Evolutionary conservation across 2,888 invertebrate genomes (phyloP).

Genomic region (Bugulina stolonifera): DNA sequence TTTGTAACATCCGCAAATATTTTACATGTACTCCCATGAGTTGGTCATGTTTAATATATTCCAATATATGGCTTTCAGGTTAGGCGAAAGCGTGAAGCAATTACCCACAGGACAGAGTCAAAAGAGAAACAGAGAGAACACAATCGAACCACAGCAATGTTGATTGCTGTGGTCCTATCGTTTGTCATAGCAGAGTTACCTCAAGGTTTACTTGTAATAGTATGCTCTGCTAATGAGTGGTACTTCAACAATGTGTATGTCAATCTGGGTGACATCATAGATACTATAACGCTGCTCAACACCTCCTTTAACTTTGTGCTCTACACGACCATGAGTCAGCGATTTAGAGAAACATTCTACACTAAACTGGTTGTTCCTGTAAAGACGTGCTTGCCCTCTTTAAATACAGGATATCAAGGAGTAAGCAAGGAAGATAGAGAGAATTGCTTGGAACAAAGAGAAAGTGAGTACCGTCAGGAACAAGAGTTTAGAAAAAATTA

Average conservation of each 20-base stretch:
- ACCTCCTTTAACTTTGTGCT: constrained; percentile 88
- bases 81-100: background rate
- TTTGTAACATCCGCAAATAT: too few species aligned
- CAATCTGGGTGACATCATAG: constrained; percentile 69
- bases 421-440: background rate
- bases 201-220: constrained; percentile 67
- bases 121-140: constrained; percentile 9
- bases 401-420: background rate
- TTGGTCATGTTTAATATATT: too few species aligned
- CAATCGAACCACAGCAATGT: constrained; percentile 75
- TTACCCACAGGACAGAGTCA: background rate
- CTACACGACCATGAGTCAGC: constrained; percentile 88
- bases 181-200: constrained; percentile 86
- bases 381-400: background rate
- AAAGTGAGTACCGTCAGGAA: background rate
- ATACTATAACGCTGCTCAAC: constrained; percentile 81
- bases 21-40: too few species aligned
- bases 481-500: too few species aligned
- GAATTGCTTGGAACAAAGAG: background rate
- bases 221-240: constrained; percentile 60
- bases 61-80: too few species aligned
- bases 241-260: constrained; percentile 58
- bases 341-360: constrained; percentile 66
- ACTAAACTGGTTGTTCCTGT: constrained; percentile 32
- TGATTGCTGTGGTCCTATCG: constrained; percentile 74